phyloP scores from a whole-genome alignment of 2,888 invertebrate genomes.

The Apamea anceps region DNA sequence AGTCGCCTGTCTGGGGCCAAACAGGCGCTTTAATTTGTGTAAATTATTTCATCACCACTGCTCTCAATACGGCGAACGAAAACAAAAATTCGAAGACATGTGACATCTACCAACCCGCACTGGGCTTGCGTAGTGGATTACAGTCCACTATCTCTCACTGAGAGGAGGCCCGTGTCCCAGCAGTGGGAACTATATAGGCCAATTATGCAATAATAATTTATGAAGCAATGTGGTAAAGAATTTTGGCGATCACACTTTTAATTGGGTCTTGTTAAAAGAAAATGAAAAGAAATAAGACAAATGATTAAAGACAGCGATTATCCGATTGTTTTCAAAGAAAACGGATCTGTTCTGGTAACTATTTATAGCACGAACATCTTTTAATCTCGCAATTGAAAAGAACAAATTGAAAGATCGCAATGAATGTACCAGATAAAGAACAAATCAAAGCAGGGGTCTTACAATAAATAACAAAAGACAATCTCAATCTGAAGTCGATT shows the following conservation, averaged over 20 bases:
- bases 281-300: background rate
- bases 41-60: background rate
- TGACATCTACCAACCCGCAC: background rate
- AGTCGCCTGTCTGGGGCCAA: no score
- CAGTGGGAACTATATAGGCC: background rate
- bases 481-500: constrained; percentile 61
- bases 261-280: constrained; percentile 19
- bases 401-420: constrained; percentile 56
- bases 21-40: background rate
- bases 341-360: constrained; percentile 21
- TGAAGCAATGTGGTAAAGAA: constrained; percentile 13
- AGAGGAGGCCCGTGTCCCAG: background rate
- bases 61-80: background rate
- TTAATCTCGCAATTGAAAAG: constrained; percentile 46
- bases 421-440: constrained; percentile 48
- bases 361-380: constrained; percentile 42
- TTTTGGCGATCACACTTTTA: background rate
- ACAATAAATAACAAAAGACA: constrained; percentile 64
- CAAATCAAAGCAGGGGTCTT: constrained; percentile 56
- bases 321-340: constrained; percentile 28
- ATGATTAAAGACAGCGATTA: constrained; percentile 16
- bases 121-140: background rate
- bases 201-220: background rate
- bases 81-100: background rate
- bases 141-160: background rate